Evolutionary conservation across 2,113 vertebrate genomes (phyloP).

Genomic region (Pygoscelis adeliae): DNA sequence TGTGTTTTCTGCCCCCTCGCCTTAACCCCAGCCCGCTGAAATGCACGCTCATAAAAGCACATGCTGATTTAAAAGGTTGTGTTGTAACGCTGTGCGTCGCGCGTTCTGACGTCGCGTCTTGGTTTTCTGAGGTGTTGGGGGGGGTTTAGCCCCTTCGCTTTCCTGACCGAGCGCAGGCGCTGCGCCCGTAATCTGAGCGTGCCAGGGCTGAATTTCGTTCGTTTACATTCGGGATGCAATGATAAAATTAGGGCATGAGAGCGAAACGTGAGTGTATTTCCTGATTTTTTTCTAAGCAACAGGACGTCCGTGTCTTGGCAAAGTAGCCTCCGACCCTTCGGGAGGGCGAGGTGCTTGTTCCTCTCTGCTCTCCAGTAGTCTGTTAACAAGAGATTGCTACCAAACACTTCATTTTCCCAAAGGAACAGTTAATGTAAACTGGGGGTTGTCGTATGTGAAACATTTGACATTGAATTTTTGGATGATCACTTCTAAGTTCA

Average conservation of each 20-base stretch:
- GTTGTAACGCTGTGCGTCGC: background rate
- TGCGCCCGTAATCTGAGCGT: too few species aligned
- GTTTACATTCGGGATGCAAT: fast-evolving
- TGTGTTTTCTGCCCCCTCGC: too few species aligned
- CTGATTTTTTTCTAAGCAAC: background rate
- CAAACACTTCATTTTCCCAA: background rate
- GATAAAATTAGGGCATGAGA: fast-evolving
- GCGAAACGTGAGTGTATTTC: background rate
- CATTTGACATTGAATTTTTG: background rate
- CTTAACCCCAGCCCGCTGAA: fast-evolving
- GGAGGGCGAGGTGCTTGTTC: fast-evolving
- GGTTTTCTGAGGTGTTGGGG: background rate
- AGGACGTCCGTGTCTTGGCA: fast-evolving
- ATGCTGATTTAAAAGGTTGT: fast-evolving
- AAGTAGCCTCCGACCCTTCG: fast-evolving
- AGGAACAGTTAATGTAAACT: background rate
- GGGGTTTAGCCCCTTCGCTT: too few species aligned
- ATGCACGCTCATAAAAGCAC: fast-evolving
- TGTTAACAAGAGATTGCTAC: background rate
- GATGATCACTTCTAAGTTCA: background rate
- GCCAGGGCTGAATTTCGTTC: background rate
- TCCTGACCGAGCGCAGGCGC: fast-evolving
- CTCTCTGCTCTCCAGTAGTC: too few species aligned
- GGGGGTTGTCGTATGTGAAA: background rate
- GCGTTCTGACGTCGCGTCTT: fast-evolving